A percentile compares a stretch with the other conserved stretches of the same genome.
phyloP scores from a whole-genome alignment of 2,888 invertebrate species.

The Nasonia oneida region DNA sequence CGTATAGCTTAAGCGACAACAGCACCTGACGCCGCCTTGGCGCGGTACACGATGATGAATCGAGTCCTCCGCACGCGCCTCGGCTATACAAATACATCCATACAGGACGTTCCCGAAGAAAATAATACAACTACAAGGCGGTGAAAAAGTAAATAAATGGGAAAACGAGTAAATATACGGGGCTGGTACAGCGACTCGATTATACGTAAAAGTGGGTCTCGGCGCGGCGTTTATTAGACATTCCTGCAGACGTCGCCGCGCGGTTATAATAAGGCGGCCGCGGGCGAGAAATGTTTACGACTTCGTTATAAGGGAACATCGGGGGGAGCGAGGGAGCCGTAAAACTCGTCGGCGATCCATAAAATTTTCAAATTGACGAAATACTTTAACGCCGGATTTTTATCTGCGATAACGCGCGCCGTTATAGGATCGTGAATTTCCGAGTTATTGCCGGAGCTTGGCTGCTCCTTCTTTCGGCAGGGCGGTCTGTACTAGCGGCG shows the following conservation, averaged over 20 bases:
- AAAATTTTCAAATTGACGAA: slow-evolving; percentile 49
- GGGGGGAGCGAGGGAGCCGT: neutral
- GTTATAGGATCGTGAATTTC: slow-evolving; percentile 39
- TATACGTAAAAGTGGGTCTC: neutral
- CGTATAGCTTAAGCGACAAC: neutral
- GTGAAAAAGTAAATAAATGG: too few relatives aligned
- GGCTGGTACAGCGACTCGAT: neutral
- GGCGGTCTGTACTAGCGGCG: too few relatives aligned
- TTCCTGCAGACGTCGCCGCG: slow-evolving; percentile 65
- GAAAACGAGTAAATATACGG: too few relatives aligned
- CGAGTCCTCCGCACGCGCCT: neutral
- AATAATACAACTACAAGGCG: too few relatives aligned
- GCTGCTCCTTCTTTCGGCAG: neutral
- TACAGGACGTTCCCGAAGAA: too few relatives aligned
- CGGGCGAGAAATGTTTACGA: slow-evolving; percentile 52
- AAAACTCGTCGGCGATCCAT: slow-evolving; percentile 44
- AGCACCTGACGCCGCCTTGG: neutral
- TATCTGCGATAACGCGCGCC: slow-evolving; percentile 24
- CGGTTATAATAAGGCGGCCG: slow-evolving; percentile 47
- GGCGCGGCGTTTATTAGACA: slow-evolving; percentile 70
- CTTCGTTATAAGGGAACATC: slow-evolving; percentile 54
- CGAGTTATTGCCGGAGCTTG: neutral
- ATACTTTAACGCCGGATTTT: slow-evolving; percentile 33
- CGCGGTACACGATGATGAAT: neutral
- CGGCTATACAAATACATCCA: too few relatives aligned